phyloP scores from a whole-genome alignment of 2,797 vertebrate genomes.

The Enteromius argenteus region DNA sequence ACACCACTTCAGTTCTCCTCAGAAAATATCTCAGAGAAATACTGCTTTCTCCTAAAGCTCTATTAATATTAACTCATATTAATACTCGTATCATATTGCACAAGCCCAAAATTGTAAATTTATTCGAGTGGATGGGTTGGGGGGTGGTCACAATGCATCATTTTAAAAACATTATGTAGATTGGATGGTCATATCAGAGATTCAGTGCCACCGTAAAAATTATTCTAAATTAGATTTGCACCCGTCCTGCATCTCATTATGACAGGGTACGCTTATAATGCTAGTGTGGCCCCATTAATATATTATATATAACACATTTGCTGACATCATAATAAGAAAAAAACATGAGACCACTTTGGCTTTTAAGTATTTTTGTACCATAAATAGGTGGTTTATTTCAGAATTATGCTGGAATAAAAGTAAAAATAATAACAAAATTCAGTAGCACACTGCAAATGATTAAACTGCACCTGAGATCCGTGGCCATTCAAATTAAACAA shows the following conservation, averaged over 20 bases:
- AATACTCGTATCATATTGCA: slow-evolving; percentile 79
- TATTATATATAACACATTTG: background rate
- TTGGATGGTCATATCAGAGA: slow-evolving; percentile 63
- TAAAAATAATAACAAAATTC: slow-evolving; percentile 24
- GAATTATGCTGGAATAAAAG: slow-evolving; percentile 13
- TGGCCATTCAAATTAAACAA: slow-evolving; percentile 49
- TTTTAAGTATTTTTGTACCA: slow-evolving; percentile 25
- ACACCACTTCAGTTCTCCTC: slow-evolving; percentile 54
- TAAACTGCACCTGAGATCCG: slow-evolving; percentile 58
- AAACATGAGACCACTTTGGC: slow-evolving; percentile 39
- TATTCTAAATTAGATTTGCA: slow-evolving; percentile 71
- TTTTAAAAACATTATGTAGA: slow-evolving; percentile 64
- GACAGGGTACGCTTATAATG: slow-evolving; percentile 44
- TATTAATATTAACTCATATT: slow-evolving; percentile 73
- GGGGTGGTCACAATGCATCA: slow-evolving; percentile 58
- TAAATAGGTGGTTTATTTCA: slow-evolving; percentile 42
- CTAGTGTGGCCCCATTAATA: slow-evolving; percentile 14
- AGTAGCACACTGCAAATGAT: slow-evolving; percentile 60
- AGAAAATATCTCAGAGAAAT: slow-evolving; percentile 70
- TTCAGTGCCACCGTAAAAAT: slow-evolving; percentile 72
- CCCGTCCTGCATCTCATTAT: slow-evolving; percentile 50
- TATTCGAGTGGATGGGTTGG: slow-evolving; percentile 58
- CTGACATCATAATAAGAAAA: slow-evolving; percentile 25
- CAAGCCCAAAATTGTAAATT: slow-evolving; percentile 81
- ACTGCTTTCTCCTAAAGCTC: slow-evolving; percentile 47